Conservation (phyloP, 1,140 invertebrate genomes). For the Sminthurinus signatus region DNA sequence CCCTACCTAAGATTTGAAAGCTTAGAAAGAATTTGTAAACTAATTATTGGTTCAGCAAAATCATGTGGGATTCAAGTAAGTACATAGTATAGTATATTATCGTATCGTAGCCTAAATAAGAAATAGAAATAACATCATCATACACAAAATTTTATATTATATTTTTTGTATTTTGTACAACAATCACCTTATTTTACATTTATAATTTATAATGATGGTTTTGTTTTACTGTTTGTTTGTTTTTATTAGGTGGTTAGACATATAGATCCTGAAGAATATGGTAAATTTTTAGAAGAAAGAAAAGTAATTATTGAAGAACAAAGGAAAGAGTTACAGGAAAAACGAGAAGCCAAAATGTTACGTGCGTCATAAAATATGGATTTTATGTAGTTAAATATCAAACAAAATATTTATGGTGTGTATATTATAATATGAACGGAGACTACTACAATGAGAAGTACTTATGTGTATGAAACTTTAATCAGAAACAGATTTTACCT, state of each 20-base stretch:
- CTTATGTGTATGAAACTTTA: too few species aligned
- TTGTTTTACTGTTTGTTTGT: constrained; percentile 24
- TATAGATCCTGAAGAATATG: constrained; percentile 75
- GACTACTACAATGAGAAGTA: too few species aligned
- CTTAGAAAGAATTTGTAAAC: constrained; percentile 70
- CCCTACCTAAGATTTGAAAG: constrained; percentile 59
- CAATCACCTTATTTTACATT: not conserved
- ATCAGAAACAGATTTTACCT: too few species aligned
- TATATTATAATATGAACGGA: too few species aligned
- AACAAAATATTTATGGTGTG: too few species aligned
- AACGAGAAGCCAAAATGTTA: constrained; percentile 86
- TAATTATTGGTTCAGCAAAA: constrained; percentile 67
- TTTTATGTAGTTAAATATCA: too few species aligned
- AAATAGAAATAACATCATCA: too few species aligned
- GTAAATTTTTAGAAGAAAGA: constrained; percentile 72
- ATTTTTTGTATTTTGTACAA: too few species aligned
- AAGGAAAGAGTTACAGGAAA: constrained; percentile 70
- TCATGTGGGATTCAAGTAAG: constrained; percentile 68
- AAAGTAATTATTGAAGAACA: constrained; percentile 65
- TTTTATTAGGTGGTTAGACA: constrained; percentile 67
- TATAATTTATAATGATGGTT: constrained; percentile 20
- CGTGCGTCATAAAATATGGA: constrained; percentile 53
- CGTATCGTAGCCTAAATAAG: too few species aligned
- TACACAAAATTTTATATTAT: too few species aligned
- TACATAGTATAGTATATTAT: too few species aligned